Evolutionary conservation across 2,797 vertebrate species (phyloP).

Genomic region (Pyrocephalus nanus): DNA sequence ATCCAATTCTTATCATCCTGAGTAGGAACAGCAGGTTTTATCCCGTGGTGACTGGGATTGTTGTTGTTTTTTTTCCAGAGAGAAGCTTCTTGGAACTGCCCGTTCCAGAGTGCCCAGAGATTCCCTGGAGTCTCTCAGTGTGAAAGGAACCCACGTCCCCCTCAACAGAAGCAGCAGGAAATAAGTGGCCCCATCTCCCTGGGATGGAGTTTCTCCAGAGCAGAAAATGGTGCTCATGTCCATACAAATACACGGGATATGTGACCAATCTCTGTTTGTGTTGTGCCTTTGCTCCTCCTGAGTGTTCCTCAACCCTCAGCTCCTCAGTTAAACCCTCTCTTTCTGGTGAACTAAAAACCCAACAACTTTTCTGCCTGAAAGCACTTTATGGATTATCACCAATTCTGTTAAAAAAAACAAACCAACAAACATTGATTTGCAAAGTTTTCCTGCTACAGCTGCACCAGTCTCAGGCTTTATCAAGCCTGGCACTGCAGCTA

Average conservation of each 20-base stretch:
- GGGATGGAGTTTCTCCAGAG: slow-evolving; percentile 29
- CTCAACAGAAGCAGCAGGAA: slow-evolving; percentile 77
- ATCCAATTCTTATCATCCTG: not conserved
- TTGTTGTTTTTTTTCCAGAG: slow-evolving; percentile 71
- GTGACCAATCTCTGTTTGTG: slow-evolving; percentile 70
- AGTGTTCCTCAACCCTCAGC: not conserved
- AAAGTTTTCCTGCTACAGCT: not conserved
- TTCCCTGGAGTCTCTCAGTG: slow-evolving; percentile 67
- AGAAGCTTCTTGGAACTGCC: slow-evolving; percentile 61
- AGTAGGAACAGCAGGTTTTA: not conserved
- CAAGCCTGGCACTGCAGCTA: not conserved
- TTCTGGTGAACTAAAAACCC: not conserved
- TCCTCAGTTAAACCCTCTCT: not conserved
- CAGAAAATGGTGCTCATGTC: slow-evolving; percentile 65
- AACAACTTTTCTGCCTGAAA: not conserved
- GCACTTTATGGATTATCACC: slow-evolving; percentile 38
- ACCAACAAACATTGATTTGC: not conserved
- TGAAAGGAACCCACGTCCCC: slow-evolving; percentile 72
- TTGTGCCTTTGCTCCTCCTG: slow-evolving; percentile 39
- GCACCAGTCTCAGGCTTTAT: not conserved
- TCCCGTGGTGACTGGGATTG: not conserved
- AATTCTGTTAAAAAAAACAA: not conserved
- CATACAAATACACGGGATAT: not conserved
- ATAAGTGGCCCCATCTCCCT: slow-evolving; percentile 65
- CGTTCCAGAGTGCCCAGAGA: slow-evolving; percentile 26